phyloP scores from a whole-genome alignment of 2,113 vertebrate genomes.

The Melanotaenia duboulayi region DNA sequence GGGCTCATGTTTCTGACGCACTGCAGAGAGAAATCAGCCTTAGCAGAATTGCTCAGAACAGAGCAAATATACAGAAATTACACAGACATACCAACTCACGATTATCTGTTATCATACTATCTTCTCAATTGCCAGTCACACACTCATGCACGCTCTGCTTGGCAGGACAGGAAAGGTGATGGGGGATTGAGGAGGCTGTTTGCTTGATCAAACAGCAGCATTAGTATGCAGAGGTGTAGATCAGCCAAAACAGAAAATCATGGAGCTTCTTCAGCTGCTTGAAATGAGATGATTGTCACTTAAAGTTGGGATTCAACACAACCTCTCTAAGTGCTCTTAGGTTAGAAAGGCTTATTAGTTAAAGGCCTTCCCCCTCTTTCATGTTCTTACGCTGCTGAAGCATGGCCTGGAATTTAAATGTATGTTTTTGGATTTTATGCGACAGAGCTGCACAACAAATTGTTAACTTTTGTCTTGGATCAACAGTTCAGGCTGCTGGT shows the following conservation, averaged over 20 bases:
- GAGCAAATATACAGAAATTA: slow-evolving; percentile 15
- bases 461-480: too few species aligned
- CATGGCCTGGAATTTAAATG: too few species aligned
- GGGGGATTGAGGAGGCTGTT: slow-evolving; percentile 44
- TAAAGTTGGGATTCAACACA: background rate
- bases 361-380: too few species aligned
- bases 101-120: slow-evolving; percentile 18
- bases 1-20: slow-evolving; percentile 48
- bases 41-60: background rate
- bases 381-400: too few species aligned
- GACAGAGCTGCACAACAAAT: too few species aligned
- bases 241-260: slow-evolving; percentile 43
- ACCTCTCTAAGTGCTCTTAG: too few species aligned
- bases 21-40: slow-evolving; percentile 41
- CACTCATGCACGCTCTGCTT: slow-evolving; percentile 24
- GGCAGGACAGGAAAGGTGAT: slow-evolving; percentile 55
- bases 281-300: slow-evolving; percentile 36
- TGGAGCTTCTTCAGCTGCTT: slow-evolving; percentile 15
- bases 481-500: too few species aligned
- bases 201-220: slow-evolving; percentile 29
- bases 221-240: slow-evolving; percentile 51
- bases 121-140: slow-evolving; percentile 22
- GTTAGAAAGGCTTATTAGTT: too few species aligned
- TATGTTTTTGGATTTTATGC: too few species aligned
- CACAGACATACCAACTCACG: background rate